These are phyloP conservation scores for Probaryconus sp. DNA, from an alignment of 1,140 invertebrate genomes.

Conservation along the genomic window DNA sequence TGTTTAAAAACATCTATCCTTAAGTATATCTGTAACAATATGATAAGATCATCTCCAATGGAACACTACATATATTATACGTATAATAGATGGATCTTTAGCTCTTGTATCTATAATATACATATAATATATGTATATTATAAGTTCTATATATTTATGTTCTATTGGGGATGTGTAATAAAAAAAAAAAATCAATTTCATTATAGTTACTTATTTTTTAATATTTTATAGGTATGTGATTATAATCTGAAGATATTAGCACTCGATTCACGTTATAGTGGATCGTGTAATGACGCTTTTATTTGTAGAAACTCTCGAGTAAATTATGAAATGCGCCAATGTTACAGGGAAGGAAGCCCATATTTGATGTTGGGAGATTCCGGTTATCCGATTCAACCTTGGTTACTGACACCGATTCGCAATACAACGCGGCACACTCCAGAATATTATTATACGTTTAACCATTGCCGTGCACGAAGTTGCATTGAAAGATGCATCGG, in stretches of 20 bases:
- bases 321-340: neutral
- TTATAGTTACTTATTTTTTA: no score
- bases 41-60: no score
- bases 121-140: no score
- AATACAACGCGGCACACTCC: neutral
- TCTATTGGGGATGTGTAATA: no score
- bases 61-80: no score
- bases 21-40: no score
- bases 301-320: constrained; percentile 50
- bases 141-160: no score
- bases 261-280: constrained; percentile 56
- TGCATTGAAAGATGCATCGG: neutral
- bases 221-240: constrained; percentile 6
- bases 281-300: constrained; percentile 42
- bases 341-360: constrained; percentile 2
- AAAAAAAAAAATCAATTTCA: no score
- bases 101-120: no score
- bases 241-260: constrained; percentile 35
- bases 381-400: constrained; percentile 35
- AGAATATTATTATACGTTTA: neutral
- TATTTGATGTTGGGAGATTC: constrained; percentile 29
- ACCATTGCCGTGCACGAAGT: neutral
- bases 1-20: no score
- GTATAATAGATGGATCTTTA: no score
- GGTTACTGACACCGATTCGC: constrained; percentile 22